Conservation (phyloP, 2,888 invertebrate species). For the Ceramica pisi region DNA sequence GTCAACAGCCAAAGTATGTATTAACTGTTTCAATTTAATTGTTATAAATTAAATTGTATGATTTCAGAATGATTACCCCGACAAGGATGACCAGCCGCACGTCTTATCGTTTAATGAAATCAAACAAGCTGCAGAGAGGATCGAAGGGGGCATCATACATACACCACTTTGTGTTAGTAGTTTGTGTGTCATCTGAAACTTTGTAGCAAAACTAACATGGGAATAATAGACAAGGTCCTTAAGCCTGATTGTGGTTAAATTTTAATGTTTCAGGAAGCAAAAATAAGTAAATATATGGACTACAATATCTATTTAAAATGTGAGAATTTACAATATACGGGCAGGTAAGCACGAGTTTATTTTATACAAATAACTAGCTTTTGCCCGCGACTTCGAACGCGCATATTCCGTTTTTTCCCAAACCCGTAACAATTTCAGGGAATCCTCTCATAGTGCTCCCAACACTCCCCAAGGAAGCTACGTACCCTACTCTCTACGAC, state of each 20-base stretch:
- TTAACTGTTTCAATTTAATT: not conserved
- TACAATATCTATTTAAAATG: constrained; percentile 94
- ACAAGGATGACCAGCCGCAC: constrained; percentile 64
- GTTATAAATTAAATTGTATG: no score
- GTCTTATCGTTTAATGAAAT: constrained; percentile 83
- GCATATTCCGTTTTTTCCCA: no score
- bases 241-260: not conserved
- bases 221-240: not conserved
- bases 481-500: no score
- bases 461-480: no score
- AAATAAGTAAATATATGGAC: constrained; percentile 91
- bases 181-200: not conserved
- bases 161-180: constrained; percentile 86
- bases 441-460: no score
- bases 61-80: constrained; percentile 61
- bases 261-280: constrained; percentile 83
- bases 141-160: constrained; percentile 85
- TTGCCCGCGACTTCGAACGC: no score
- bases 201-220: not conserved
- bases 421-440: no score
- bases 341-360: constrained; percentile 91
- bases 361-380: not conserved
- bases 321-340: constrained; percentile 96
- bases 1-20: not conserved
- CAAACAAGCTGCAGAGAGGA: constrained; percentile 83